A percentile compares a stretch with the other conserved stretches of the same genome.
Evolutionary conservation across 23 tunicate species (phyloP).

Genomic region (Halocynthia roretzi): DNA sequence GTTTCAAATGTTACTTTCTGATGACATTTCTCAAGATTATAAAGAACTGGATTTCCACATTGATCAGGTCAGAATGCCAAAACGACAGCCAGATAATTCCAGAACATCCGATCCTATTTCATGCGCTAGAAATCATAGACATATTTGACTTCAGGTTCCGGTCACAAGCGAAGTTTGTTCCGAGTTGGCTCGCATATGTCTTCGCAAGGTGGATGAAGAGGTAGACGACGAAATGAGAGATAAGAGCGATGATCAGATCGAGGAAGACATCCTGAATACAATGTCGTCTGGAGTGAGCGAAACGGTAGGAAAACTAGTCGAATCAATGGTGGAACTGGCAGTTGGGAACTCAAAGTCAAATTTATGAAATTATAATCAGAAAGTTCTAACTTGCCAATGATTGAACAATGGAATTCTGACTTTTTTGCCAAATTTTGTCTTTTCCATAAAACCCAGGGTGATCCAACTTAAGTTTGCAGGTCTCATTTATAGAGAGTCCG

Average conservation of each 20-base stretch:
- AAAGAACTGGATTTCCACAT: slow-evolving; percentile 51
- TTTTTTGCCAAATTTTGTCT: background rate
- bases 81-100: background rate
- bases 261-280: background rate
- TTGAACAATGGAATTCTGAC: too few relatives aligned
- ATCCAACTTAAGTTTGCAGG: background rate
- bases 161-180: slow-evolving; percentile 54
- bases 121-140: background rate
- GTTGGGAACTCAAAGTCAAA: too few relatives aligned
- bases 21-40: slow-evolving; percentile 71
- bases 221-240: slow-evolving; percentile 34
- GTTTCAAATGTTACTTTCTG: slow-evolving; percentile 45
- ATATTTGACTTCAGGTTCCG: slow-evolving; percentile 12
- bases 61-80: slow-evolving; percentile 36
- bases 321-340: too few relatives aligned
- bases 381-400: too few relatives aligned
- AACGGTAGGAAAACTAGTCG: background rate
- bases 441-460: background rate
- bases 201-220: slow-evolving; percentile 65
- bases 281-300: background rate
- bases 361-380: too few relatives aligned
- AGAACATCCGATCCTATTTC: too few relatives aligned
- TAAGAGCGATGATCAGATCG: slow-evolving; percentile 9
- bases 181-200: slow-evolving; percentile 55
- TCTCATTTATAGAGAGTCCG: background rate